These are phyloP conservation scores for Nomada ruficornis DNA, from an alignment of 2,888 invertebrate species.

Conservation along the genomic window DNA sequence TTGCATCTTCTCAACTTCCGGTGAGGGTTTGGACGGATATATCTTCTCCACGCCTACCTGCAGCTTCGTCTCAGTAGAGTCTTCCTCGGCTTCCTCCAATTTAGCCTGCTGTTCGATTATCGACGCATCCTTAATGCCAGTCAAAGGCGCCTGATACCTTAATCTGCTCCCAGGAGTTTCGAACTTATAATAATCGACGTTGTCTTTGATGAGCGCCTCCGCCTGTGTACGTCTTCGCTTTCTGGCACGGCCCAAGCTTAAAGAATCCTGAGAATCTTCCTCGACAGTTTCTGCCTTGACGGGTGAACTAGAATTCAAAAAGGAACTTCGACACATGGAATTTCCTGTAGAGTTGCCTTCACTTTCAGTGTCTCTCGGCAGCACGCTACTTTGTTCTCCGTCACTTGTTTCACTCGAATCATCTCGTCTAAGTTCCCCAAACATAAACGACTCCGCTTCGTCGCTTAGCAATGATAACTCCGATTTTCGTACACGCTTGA, in stretches of 20 bases:
- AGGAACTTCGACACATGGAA: constrained; percentile 68
- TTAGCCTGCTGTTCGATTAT: constrained; percentile 71
- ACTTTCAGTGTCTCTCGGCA: constrained; percentile 81
- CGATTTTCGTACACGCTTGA: constrained; percentile 90
- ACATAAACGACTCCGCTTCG: constrained; percentile 95
- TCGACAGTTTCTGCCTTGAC: constrained; percentile 76
- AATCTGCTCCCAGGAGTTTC: constrained; percentile 84
- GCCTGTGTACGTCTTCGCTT: constrained; percentile 86
- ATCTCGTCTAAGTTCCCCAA: constrained; percentile 88
- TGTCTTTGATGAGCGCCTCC: constrained; percentile 86
- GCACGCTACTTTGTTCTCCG: constrained; percentile 81
- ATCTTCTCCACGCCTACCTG: constrained; percentile 68
- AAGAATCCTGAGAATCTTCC: constrained; percentile 81
- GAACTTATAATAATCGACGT: constrained; percentile 87
- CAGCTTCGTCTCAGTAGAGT: background rate
- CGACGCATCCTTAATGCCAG: constrained; percentile 82
- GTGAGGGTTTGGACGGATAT: constrained; percentile 82
- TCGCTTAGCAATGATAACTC: constrained; percentile 91
- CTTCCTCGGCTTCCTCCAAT: constrained; percentile 67
- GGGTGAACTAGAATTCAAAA: constrained; percentile 53
- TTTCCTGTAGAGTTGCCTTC: constrained; percentile 64
- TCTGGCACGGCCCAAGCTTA: constrained; percentile 74
- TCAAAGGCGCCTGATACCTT: constrained; percentile 84
- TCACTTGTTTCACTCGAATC: constrained; percentile 87
- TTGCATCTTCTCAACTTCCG: constrained; percentile 87